These are phyloP conservation scores for Coelopa frigida DNA, from an alignment of 1,140 invertebrate genomes.

Conservation along the genomic window DNA sequence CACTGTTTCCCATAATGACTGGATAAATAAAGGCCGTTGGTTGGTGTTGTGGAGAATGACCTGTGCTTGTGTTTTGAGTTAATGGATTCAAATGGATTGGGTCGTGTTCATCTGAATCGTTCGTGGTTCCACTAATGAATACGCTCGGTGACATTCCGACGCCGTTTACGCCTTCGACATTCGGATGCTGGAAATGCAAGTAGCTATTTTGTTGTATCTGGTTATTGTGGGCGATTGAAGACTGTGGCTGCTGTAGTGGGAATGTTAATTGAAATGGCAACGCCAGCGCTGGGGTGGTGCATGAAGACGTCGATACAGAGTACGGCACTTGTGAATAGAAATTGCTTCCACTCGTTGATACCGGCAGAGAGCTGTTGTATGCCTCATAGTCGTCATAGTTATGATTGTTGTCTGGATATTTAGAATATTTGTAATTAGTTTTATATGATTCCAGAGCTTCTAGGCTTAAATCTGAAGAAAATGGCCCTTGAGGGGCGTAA, in stretches of 20 bases:
- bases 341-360: slow-evolving; percentile 21
- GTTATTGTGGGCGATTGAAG: background rate
- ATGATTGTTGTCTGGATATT: slow-evolving; percentile 49
- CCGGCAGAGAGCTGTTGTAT: slow-evolving; percentile 49
- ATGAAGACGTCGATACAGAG: slow-evolving; percentile 12
- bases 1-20: no score
- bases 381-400: slow-evolving; percentile 50
- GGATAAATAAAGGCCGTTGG: no score
- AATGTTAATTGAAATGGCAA: slow-evolving; percentile 35
- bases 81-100: no score
- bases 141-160: no score
- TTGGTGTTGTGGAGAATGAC: no score
- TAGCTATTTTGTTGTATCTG: slow-evolving; percentile 12
- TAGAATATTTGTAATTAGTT: slow-evolving; percentile 47
- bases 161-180: no score
- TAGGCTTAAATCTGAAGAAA: no score
- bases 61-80: no score
- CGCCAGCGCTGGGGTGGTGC: slow-evolving; percentile 20
- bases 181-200: slow-evolving; percentile 35
- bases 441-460: no score
- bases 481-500: no score
- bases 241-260: slow-evolving; percentile 33
- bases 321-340: slow-evolving; percentile 40
- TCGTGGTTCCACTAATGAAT: no score
- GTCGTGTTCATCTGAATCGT: no score